A percentile compares a stretch with the other conserved stretches of the same genome.
phyloP scores from a whole-genome alignment of 2,113 vertebrate genomes.

The Podilymbus podiceps region DNA sequence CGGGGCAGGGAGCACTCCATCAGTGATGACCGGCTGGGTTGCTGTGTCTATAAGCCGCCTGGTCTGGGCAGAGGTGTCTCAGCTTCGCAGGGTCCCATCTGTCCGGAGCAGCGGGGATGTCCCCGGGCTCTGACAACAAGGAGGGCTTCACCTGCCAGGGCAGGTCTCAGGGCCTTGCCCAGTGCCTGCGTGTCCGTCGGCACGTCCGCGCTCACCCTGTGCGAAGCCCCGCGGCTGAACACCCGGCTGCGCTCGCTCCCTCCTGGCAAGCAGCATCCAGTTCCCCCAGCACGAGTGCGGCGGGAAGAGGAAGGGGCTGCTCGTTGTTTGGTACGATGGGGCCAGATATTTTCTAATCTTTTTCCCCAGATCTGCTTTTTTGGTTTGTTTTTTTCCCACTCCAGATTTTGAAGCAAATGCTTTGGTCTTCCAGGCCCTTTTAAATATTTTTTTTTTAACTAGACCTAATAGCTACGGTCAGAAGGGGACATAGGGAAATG shows the following conservation, averaged over 20 bases:
- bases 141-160: not conserved
- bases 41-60: not conserved
- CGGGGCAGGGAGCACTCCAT: accelerated
- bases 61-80: not conserved
- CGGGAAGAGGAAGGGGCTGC: not conserved
- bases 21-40: accelerated
- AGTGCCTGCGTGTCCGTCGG: accelerated
- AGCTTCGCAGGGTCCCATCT: not conserved
- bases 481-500: not conserved
- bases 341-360: not conserved
- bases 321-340: accelerated
- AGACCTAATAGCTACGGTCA: not conserved
- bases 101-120: not conserved
- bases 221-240: not conserved
- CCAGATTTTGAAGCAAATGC: not conserved
- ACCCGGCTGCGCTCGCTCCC: accelerated
- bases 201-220: accelerated
- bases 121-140: accelerated
- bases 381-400: not conserved
- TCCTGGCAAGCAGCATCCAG: accelerated
- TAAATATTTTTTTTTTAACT: not conserved
- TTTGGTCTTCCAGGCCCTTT: not conserved
- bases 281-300: accelerated
- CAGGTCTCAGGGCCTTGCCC: accelerated
- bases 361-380: not conserved